Evolutionary conservation across 92 coral and sea anemone species (phyloP).

Genomic region (Virgularia gustaviana): DNA sequence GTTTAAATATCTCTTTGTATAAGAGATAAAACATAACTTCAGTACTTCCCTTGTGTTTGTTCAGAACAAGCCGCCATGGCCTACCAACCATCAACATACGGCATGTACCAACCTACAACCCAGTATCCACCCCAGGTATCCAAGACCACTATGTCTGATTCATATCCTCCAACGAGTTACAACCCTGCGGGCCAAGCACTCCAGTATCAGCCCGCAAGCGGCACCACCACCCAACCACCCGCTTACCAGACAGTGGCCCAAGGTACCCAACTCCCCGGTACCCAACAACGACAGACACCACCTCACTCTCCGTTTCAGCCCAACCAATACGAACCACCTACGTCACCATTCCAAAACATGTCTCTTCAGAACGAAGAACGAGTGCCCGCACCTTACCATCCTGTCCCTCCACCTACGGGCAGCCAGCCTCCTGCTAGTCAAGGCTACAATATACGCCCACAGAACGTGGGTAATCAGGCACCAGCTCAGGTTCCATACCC

Average conservation of each 20-base stretch:
- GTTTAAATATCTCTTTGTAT: no score
- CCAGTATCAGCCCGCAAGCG: constrained; percentile 34
- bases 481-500: constrained; percentile 23
- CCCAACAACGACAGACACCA: constrained; percentile 22
- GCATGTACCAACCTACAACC: constrained; percentile 36
- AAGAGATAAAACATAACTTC: no score
- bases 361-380: constrained; percentile 9
- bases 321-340: constrained; percentile 33
- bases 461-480: constrained; percentile 28
- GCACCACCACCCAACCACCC: constrained; percentile 36
- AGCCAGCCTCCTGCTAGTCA: constrained; percentile 9
- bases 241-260: constrained; percentile 10
- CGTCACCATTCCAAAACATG: constrained; percentile 1
- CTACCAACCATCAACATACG: constrained; percentile 29
- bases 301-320: constrained; percentile 6
- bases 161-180: constrained; percentile 2
- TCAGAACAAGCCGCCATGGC: constrained; percentile 38
- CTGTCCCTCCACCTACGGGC: constrained; percentile 11
- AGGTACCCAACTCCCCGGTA: no score
- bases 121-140: constrained; percentile 48
- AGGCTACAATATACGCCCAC: constrained; percentile 37
- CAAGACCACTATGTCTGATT: constrained; percentile 13
- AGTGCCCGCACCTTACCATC: not conserved
- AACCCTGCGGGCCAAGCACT: constrained; percentile 28
- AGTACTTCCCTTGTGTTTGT: not conserved